Evolutionary conservation across 64 coral and sea anemone species (phyloP).

Genomic region (Trachythela sp.): DNA sequence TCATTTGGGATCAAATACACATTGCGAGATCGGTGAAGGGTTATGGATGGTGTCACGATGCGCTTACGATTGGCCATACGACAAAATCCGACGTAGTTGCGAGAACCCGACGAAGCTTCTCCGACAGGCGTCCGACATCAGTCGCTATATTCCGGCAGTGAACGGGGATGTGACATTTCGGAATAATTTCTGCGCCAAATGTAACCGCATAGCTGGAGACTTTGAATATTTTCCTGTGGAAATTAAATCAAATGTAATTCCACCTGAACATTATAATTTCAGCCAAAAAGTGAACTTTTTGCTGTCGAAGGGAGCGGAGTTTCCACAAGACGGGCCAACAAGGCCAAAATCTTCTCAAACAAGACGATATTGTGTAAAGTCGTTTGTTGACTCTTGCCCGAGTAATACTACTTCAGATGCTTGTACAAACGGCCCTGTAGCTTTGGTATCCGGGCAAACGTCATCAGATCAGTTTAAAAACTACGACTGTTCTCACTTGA

Average conservation of each 20-base stretch:
- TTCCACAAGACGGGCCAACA: not conserved
- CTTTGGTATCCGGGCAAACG: not conserved
- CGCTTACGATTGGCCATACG: not conserved
- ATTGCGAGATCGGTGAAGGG: not conserved
- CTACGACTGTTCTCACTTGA: not conserved
- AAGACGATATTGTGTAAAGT: not conserved
- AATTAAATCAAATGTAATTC: not conserved
- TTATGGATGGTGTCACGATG: conserved; percentile 4
- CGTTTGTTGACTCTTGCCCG: not conserved
- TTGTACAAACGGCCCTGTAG: not conserved
- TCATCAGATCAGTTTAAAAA: not conserved
- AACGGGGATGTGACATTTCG: not conserved
- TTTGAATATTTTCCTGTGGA: not conserved
- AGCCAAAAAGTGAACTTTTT: not conserved
- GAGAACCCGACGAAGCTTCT: not conserved
- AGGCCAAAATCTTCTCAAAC: not conserved
- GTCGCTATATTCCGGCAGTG: not conserved
- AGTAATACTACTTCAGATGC: not conserved
- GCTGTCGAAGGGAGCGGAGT: not conserved
- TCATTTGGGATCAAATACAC: not conserved
- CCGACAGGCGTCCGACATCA: not conserved
- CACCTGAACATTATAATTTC: not conserved
- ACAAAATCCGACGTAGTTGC: not conserved
- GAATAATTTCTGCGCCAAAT: not conserved
- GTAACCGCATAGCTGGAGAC: not conserved